Conservation (phyloP, 2,888 invertebrate genomes). For the Entomobrya multifasciata region DNA sequence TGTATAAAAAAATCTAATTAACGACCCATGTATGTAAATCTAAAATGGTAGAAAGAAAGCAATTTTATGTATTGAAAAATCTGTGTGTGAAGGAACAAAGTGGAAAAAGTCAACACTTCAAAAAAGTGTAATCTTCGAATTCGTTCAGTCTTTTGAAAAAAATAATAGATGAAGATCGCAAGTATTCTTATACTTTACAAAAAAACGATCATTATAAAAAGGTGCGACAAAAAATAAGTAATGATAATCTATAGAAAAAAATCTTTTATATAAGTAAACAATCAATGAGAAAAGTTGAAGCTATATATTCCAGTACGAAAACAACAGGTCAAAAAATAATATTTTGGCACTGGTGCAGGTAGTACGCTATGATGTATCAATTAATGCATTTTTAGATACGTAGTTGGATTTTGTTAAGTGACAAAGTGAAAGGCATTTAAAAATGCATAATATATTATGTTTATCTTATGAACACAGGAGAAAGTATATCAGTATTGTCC, state of each 20-base stretch:
- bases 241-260: conserved; percentile 16
- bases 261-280: conserved; percentile 15
- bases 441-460: not conserved
- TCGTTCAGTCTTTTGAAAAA: conserved; percentile 59
- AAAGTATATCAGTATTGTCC: conserved; percentile 58
- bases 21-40: conserved; percentile 56
- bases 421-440: not conserved
- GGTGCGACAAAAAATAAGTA: conserved; percentile 17
- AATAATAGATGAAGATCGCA: conserved; percentile 45
- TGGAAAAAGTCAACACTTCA: conserved; percentile 46
- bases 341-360: conserved; percentile 4
- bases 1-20: conserved; percentile 39
- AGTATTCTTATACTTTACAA: conserved; percentile 36
- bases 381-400: not conserved
- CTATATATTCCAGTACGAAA: conserved; percentile 23
- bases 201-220: conserved; percentile 34
- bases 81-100: conserved; percentile 17
- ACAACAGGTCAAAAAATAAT: conserved; percentile 26
- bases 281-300: not conserved
- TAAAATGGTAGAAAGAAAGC: conserved; percentile 32
- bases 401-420: conserved; percentile 10
- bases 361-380: not conserved
- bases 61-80: conserved; percentile 31
- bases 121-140: conserved; percentile 14
- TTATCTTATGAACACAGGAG: not conserved